A percentile compares a stretch with the other conserved stretches of the same genome.
Evolutionary conservation across 2,797 vertebrate species (phyloP).

Genomic region (Hoplostethus mediterraneus): DNA sequence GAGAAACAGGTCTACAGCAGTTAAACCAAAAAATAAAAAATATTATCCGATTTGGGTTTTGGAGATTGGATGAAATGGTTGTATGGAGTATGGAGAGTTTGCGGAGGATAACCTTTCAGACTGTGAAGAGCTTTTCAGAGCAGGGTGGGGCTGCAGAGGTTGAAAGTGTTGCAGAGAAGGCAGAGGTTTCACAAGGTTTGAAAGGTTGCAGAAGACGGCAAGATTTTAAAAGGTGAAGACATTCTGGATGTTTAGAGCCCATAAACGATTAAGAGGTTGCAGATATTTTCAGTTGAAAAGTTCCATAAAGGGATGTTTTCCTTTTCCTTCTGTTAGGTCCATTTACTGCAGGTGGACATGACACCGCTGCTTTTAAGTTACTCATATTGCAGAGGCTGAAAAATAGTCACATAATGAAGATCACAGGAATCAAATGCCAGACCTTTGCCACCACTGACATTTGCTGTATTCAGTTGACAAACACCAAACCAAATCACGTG

Average conservation of each 20-base stretch:
- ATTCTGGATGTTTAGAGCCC: constrained; percentile 19
- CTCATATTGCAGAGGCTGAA: constrained; percentile 1
- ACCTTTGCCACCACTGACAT: not conserved
- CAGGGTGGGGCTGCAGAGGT: not conserved
- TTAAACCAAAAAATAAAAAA: too few relatives aligned
- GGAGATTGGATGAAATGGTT: not conserved
- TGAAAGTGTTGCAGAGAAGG: not conserved
- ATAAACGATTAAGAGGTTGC: not conserved
- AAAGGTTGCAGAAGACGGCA: constrained; percentile 2
- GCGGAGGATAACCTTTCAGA: not conserved
- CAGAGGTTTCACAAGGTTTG: not conserved
- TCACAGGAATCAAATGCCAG: not conserved
- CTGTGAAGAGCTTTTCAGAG: not conserved
- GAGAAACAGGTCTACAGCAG: too few relatives aligned
- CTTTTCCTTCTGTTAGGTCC: not conserved
- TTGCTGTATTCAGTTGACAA: not conserved
- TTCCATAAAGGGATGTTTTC: constrained; percentile 41
- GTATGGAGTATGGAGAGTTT: not conserved
- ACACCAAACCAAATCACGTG: not conserved
- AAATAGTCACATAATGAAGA: constrained; percentile 1
- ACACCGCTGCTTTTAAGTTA: constrained; percentile 23
- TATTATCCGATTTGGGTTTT: not conserved
- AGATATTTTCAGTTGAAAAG: constrained; percentile 35
- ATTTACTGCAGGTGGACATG: not conserved
- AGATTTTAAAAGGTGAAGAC: constrained; percentile 24